Evolutionary conservation across 1,140 invertebrate genomes (phyloP).

Genomic region (Coboldia fuscipes): DNA sequence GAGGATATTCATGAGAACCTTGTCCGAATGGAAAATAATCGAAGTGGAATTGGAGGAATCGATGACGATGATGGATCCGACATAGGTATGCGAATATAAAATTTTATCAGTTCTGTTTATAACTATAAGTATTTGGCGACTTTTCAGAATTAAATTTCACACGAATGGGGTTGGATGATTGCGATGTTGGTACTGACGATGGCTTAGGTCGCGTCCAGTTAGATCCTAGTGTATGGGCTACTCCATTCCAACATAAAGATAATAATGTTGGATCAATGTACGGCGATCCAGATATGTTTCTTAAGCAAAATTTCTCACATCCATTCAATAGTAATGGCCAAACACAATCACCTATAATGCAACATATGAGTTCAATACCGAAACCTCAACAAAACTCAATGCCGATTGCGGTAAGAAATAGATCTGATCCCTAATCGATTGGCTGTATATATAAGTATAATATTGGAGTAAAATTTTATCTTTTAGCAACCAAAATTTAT

Average conservation of each 20-base stretch:
- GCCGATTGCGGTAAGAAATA: too few relatives aligned
- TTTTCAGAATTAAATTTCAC: conserved; percentile 27
- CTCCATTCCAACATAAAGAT: conserved; percentile 8
- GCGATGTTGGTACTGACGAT: conserved; percentile 21
- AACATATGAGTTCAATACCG: too few relatives aligned
- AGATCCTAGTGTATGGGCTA: conserved; percentile 26
- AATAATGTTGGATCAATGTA: neutral
- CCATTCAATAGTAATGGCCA: conserved; percentile 11
- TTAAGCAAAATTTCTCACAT: conserved; percentile 11
- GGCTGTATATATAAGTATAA: too few relatives aligned
- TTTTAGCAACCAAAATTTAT: conserved; percentile 11
- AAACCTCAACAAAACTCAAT: conserved; percentile 9
- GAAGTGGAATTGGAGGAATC: neutral
- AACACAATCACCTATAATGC: too few relatives aligned
- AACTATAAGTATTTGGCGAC: too few relatives aligned
- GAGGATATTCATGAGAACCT: conserved; percentile 26
- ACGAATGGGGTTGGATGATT: conserved; percentile 31
- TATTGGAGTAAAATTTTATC: too few relatives aligned
- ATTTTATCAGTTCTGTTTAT: neutral
- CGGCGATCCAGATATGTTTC: conserved; percentile 5
- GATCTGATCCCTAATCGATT: too few relatives aligned
- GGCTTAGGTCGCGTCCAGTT: conserved; percentile 18
- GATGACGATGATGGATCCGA: conserved; percentile 6
- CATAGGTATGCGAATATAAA: neutral
- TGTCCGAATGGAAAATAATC: conserved; percentile 8